Conservation (phyloP, 2,888 invertebrate genomes). For the Liodrosophila aerea region DNA sequence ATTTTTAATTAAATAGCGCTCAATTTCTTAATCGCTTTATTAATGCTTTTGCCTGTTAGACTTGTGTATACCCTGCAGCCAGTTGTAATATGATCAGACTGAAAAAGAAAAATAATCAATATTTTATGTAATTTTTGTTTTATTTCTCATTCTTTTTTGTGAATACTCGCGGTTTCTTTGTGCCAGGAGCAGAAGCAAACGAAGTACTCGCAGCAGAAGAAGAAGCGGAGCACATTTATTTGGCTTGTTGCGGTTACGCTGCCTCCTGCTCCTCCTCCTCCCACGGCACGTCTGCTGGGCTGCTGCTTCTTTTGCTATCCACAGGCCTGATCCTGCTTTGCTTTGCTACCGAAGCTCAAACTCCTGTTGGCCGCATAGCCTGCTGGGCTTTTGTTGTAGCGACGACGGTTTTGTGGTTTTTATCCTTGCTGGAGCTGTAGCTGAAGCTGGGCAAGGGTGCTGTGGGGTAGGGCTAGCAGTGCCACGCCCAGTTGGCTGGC, state of each 20-base stretch:
- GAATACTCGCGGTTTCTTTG: conserved; percentile 67
- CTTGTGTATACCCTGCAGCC: too few relatives aligned
- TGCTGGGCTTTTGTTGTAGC: conserved; percentile 65
- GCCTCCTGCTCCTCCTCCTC: conserved; percentile 1
- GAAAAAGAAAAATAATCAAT: conserved; percentile 58
- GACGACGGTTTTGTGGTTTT: conserved; percentile 67
- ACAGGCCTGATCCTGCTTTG: conserved; percentile 1
- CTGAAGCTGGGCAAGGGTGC: conserved; percentile 7
- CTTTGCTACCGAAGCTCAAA: conserved; percentile 5
- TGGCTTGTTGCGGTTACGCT: conserved; percentile 66
- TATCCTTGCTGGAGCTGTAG: conserved; percentile 44
- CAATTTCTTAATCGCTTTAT: too few relatives aligned
- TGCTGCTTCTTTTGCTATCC: neutral
- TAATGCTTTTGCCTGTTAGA: too few relatives aligned
- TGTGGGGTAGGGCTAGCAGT: conserved; percentile 2
- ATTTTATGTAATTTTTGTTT: conserved; percentile 30
- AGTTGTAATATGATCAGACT: conserved; percentile 40
- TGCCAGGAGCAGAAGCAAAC: conserved; percentile 22
- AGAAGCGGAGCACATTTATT: conserved; percentile 60
- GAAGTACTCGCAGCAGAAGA: conserved; percentile 25
- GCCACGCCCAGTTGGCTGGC: conserved; percentile 10
- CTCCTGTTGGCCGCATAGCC: conserved; percentile 40
- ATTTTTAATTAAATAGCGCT: too few relatives aligned
- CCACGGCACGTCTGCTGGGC: neutral
- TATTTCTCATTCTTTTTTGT: conserved; percentile 44